Evolutionary conservation across 2,113 vertebrate genomes (phyloP), one percentile per base, ranked within the genome.

Genomic region (Anolis sagrei): DNA sequence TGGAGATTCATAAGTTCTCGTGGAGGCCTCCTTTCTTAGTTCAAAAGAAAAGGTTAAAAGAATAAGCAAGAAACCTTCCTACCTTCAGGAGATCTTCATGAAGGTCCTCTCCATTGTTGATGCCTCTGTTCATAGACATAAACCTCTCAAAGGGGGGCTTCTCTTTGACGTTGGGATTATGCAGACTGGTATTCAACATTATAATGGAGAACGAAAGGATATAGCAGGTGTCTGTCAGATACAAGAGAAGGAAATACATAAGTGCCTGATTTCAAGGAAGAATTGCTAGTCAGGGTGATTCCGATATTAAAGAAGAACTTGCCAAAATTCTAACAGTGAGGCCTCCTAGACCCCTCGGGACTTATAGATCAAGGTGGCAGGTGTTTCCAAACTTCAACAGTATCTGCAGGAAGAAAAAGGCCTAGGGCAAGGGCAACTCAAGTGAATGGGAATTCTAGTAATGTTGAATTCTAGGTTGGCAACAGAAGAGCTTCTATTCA

Each of bases 141-240:
- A 99, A 99, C 54, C 97, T 97, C 90, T 99, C 98, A 79, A 98
- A 97, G 0, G 97, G 95, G 0, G 98, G 97, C 91, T 97, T 98
- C 90, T 99, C 98, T 89, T 98, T 98, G 82, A 99, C 98, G 0
- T 97, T 98, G 89, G 98, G 98, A 92, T 99, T 99, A 95, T 99
- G 98, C 36, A 99, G 95, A 90, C 98, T 98, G 88, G 98, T 99
- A 96, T 99, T 99, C 89, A 99, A 92, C 98, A 99, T 99, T 94
- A 99, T 99, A 94, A 98, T 92, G 32, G 98, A 98, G 89, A 99
- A 99, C 51, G 98, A 99, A 85, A 99, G 96, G 92, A 99, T 96
- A 66, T 99, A 99, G 94, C 98, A 99, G 21, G 98, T 98, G 94
- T 99, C 98, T 99, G 95, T 0, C 27, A 93, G 92, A 0, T 0